These are phyloP conservation scores for Lophotriccus pileatus DNA, from an alignment of 2,797 vertebrate species.

Conservation along the genomic window DNA sequence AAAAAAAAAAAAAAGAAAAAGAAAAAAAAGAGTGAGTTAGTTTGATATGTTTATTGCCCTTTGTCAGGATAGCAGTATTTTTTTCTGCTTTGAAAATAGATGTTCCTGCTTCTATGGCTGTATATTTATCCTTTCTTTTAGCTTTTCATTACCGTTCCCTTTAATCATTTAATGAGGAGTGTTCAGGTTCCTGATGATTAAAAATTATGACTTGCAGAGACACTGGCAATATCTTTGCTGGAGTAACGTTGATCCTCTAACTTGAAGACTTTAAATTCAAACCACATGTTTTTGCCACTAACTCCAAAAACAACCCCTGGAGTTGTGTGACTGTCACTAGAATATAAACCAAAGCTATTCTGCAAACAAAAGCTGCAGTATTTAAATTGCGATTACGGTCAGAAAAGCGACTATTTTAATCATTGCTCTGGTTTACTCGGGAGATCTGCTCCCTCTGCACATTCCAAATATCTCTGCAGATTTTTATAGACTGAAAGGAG, in stretches of 20 bases:
- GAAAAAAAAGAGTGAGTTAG: conserved; percentile 1
- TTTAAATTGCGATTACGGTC: conserved; percentile 46
- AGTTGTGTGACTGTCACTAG: conserved; percentile 58
- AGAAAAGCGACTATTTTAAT: conserved; percentile 63
- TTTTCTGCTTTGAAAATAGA: conserved; percentile 35
- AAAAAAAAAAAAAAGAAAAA: background rate
- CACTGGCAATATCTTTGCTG: conserved; percentile 37
- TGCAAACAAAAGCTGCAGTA: conserved; percentile 60
- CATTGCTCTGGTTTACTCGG: conserved; percentile 23
- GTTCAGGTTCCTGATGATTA: conserved; percentile 45
- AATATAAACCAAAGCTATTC: conserved; percentile 52
- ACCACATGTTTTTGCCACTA: conserved; percentile 48
- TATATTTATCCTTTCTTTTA: conserved; percentile 9
- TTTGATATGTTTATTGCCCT: conserved; percentile 62
- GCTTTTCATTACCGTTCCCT: conserved; percentile 25
- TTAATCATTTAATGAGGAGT: conserved; percentile 45
- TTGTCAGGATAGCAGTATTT: conserved; percentile 53
- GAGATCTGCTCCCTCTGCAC: conserved; percentile 63
- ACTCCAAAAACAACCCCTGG: conserved; percentile 5
- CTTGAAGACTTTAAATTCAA: conserved; percentile 50
- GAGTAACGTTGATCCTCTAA: conserved; percentile 37
- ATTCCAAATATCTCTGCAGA: conserved; percentile 68
- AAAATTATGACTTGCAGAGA: conserved; percentile 13
- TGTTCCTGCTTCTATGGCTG: conserved; percentile 9
- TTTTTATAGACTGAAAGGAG: conserved; percentile 69